phyloP scores from a whole-genome alignment of 2,113 vertebrate genomes.

The Apteryx mantelli region DNA sequence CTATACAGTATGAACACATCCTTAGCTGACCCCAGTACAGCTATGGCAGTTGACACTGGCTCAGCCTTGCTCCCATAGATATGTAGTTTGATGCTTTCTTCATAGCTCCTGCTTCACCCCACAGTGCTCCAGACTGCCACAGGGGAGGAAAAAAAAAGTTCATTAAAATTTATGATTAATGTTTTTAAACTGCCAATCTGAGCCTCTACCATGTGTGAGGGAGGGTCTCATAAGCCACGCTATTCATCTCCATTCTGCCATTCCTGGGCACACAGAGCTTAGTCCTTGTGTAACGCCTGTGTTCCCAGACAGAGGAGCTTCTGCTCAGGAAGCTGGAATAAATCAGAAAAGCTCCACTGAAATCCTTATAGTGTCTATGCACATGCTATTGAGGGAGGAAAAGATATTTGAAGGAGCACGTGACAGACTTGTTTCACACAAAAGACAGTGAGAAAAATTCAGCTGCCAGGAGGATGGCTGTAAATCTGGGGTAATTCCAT shows the following conservation, averaged over 20 bases:
- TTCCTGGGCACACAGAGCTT: not conserved
- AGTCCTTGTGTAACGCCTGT: not conserved
- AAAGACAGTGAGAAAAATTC: not conserved
- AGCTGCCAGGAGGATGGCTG: not conserved
- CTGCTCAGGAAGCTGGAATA: rapidly evolving
- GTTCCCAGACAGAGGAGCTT: not conserved
- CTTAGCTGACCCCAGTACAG: not conserved
- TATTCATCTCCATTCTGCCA: not conserved
- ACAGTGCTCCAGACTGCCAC: not conserved
- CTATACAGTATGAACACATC: not conserved
- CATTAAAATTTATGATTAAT: not conserved
- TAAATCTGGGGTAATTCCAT: not conserved
- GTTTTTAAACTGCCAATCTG: not conserved
- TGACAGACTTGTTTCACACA: not conserved
- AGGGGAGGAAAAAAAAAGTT: not conserved
- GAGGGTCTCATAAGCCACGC: not conserved
- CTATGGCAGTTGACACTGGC: not conserved
- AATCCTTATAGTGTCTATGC: not conserved
- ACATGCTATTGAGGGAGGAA: not conserved
- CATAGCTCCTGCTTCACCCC: not conserved
- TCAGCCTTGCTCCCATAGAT: not conserved
- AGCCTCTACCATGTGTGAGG: not conserved
- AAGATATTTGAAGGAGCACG: not conserved
- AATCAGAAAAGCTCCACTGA: not conserved
- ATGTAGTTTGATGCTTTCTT: not conserved